A percentile compares a stretch with the other conserved stretches of the same genome.
Conservation (phyloP, 2,113 vertebrate species). For the Amphiprion ocellaris region DNA sequence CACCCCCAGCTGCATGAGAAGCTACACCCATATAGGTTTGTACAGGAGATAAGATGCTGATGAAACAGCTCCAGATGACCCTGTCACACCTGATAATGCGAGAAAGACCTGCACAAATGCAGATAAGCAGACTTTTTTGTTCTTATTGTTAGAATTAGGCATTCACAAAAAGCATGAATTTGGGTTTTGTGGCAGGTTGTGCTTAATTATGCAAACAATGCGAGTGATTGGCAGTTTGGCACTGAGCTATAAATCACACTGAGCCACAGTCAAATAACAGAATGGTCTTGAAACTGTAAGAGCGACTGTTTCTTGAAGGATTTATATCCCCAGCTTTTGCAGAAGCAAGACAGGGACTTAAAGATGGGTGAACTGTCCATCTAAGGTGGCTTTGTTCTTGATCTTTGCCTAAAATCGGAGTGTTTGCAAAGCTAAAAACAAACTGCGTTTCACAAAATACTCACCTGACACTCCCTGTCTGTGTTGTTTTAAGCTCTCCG, state of each 20-base stretch:
- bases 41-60: slow-evolving; percentile 31
- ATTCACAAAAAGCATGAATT: not conserved
- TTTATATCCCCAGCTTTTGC: not conserved
- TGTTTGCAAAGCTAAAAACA: slow-evolving; percentile 7
- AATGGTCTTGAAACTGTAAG: not conserved
- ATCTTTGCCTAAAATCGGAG: not conserved
- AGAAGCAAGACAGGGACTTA: not conserved
- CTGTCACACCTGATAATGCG: not conserved
- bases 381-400: not conserved
- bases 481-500: slow-evolving; percentile 23
- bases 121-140: slow-evolving; percentile 8
- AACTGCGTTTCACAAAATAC: slow-evolving; percentile 1
- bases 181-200: not conserved
- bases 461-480: not conserved
- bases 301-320: not conserved
- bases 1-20: slow-evolving; percentile 24
- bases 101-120: not conserved
- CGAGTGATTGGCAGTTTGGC: not conserved
- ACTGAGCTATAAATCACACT: not conserved
- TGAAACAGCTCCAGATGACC: slow-evolving; percentile 6
- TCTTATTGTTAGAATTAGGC: not conserved
- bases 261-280: not conserved
- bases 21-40: slow-evolving; percentile 16
- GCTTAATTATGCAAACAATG: not conserved
- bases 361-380: not conserved